These are phyloP conservation scores for Harpagifer antarcticus DNA, from an alignment of 2,797 vertebrate species.

Conservation along the genomic window DNA sequence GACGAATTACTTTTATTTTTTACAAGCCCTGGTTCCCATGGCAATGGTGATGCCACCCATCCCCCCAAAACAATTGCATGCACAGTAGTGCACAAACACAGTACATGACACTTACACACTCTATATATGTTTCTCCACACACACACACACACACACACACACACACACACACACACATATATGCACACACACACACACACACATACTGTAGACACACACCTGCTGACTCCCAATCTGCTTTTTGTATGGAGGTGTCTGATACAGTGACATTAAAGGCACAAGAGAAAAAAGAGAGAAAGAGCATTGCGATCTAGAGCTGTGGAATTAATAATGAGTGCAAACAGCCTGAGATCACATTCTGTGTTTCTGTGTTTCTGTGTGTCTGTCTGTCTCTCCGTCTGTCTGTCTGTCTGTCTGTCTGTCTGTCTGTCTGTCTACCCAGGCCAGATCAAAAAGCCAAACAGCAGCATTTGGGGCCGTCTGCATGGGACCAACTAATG, in stretches of 20 bases:
- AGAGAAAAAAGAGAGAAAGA: constrained; percentile 8
- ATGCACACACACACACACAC: constrained; percentile 7
- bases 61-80: constrained; percentile 11
- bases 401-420: constrained; percentile 3
- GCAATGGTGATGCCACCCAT: constrained; percentile 65
- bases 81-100: not conserved
- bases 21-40: constrained; percentile 58
- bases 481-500: constrained; percentile 38
- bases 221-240: constrained; percentile 79
- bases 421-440: constrained; percentile 8
- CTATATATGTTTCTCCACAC: not conserved
- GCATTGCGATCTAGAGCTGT: constrained; percentile 13
- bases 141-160: constrained; percentile 8
- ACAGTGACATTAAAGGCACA: constrained; percentile 41
- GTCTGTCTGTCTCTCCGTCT: not conserved
- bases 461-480: constrained; percentile 15
- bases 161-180: not conserved
- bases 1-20: constrained; percentile 56
- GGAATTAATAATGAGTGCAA: constrained; percentile 43
- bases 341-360: constrained; percentile 48
- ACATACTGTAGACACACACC: constrained; percentile 49
- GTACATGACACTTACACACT: constrained; percentile 8
- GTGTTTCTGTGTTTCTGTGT: constrained; percentile 3
- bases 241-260: constrained; percentile 60
- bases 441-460: constrained; percentile 34